Evolutionary conservation across 2,888 invertebrate genomes (phyloP), one percentile per base, ranked within the genome.

Genomic region (Drosophila phalerata): DNA sequence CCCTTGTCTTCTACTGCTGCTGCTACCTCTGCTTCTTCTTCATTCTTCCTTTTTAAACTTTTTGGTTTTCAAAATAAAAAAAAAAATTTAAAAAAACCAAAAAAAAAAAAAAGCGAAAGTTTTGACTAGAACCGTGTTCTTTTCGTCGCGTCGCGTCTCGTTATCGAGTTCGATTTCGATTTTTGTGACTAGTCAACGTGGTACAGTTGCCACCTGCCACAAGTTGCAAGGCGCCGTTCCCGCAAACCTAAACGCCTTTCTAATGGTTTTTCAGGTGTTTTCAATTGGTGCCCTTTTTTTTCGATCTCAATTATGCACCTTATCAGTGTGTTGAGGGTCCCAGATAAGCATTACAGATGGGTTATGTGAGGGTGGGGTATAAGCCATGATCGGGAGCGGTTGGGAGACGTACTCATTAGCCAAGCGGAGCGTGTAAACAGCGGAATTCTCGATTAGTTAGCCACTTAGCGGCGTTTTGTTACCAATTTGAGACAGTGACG

Each of bases 361-460:
- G 15, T 2, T 40, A 13, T 8, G 5, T 47, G 25, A 8, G 55
- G 37, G 19, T 1, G 10, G 19, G 45, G 34, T 11, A 17, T 11
- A 13, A 15, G 37, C 5, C 15, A 15, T 34, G 30, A 11, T 11
- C 25, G 34, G 38, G 32, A 0, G 15, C 5, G n/a, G 6, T 22
- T 1, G 37, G 8, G n/a, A 15, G 13, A 45, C 9, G 22, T 38
- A 53, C 85, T 87, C 82, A 85, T 85, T 85, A 85, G 87, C 67
- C 67, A 85, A 85, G 77, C 85, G 81, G 74, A 85, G 85, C 88
- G 85, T 85, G 85, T 85, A 85, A 85, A 85, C 83, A 85, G 74
- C 78, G 77, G 77, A 73, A 79, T 84, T 82, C 67, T 69, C 78
- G 55, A 69, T 73, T 82, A 78, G 77, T 79, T 76, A 69, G 75